A percentile compares a stretch with the other conserved stretches of the same genome.
phyloP scores from a whole-genome alignment of 2,113 vertebrate genomes.

The Terrapene triunguis region DNA sequence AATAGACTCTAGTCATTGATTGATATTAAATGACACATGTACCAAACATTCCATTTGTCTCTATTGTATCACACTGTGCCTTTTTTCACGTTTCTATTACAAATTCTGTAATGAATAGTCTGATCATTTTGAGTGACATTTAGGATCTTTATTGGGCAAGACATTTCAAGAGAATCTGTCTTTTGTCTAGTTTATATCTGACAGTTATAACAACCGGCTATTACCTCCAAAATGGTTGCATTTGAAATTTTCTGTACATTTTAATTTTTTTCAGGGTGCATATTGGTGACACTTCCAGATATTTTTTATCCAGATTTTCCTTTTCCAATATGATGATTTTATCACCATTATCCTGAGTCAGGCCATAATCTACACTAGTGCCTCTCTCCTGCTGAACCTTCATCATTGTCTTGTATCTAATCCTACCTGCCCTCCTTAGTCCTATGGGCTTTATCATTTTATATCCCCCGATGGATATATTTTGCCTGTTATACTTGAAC shows the following conservation, averaged over 20 bases:
- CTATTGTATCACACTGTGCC: background rate
- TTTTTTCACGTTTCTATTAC: slow-evolving; percentile 55
- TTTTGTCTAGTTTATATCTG: slow-evolving; percentile 53
- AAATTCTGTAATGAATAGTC: slow-evolving; percentile 61
- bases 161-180: slow-evolving; percentile 60
- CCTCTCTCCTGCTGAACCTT: background rate
- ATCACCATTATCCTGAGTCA: background rate
- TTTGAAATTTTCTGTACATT: slow-evolving; percentile 4
- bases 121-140: slow-evolving; percentile 69
- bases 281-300: background rate
- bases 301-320: background rate
- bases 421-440: background rate
- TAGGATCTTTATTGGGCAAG: slow-evolving; percentile 58
- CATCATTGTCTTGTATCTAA: background rate
- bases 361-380: background rate
- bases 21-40: slow-evolving; percentile 52
- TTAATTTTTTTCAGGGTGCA: background rate
- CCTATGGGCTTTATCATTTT: background rate
- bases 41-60: slow-evolving; percentile 43
- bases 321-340: background rate
- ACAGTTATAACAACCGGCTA: slow-evolving; percentile 56
- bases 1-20: slow-evolving; percentile 47
- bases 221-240: slow-evolving; percentile 41
- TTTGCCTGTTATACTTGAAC: background rate
- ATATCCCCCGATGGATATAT: background rate